Evolutionary conservation across 2,797 vertebrate species (phyloP).

Genomic region (Helostoma temminkii): DNA sequence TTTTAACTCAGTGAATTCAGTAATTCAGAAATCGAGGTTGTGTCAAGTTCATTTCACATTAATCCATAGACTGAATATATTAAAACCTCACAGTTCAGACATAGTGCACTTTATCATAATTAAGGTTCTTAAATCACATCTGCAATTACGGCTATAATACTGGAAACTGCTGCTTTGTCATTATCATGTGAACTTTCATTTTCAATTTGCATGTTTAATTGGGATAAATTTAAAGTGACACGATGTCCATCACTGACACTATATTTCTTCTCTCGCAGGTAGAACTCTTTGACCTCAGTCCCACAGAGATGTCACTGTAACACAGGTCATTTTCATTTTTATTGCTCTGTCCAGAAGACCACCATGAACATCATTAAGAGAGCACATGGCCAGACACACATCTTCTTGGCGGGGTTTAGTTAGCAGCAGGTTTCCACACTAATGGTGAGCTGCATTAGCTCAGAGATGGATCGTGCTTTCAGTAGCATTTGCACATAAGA

Average conservation of each 20-base stretch:
- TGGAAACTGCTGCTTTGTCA: slow-evolving; percentile 26
- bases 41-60: neutral
- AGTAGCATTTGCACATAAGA: slow-evolving; percentile 36
- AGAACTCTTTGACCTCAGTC: slow-evolving; percentile 20
- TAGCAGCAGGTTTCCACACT: slow-evolving; percentile 52
- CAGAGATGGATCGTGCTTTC: slow-evolving; percentile 53
- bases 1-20: neutral
- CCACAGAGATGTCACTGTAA: slow-evolving; percentile 33
- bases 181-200: slow-evolving; percentile 17
- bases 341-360: slow-evolving; percentile 22
- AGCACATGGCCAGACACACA: slow-evolving; percentile 30
- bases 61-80: neutral
- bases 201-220: slow-evolving; percentile 30
- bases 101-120: slow-evolving; percentile 25
- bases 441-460: slow-evolving; percentile 58
- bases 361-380: slow-evolving; percentile 35
- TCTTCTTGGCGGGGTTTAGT: slow-evolving; percentile 45
- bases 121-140: slow-evolving; percentile 15
- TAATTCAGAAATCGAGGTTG: neutral
- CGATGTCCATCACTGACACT: neutral
- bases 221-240: slow-evolving; percentile 33
- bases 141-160: slow-evolving; percentile 16
- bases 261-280: slow-evolving; percentile 12
- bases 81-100: slow-evolving; percentile 5
- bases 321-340: slow-evolving; percentile 28